Evolutionary conservation across 2,797 vertebrate species (phyloP).

Genomic region (Epinephelus coioides): DNA sequence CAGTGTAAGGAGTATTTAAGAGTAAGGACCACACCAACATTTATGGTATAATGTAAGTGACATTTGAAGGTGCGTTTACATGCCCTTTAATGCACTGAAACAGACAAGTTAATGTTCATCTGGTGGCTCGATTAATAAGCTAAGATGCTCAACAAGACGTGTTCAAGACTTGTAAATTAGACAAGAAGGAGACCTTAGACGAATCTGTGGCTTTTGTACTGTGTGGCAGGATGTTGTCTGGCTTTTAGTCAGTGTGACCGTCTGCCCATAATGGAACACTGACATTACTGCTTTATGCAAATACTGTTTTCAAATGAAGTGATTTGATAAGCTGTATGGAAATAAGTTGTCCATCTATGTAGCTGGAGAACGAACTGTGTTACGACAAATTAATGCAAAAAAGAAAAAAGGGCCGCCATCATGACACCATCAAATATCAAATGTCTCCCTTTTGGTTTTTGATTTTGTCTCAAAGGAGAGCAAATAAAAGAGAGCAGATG

Average conservation of each 20-base stretch:
- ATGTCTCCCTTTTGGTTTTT: background rate
- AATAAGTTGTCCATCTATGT: background rate
- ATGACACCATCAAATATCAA: background rate
- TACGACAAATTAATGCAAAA: background rate
- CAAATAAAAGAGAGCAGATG: background rate
- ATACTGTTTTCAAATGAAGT: background rate
- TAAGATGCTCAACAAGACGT: background rate
- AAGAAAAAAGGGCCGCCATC: background rate
- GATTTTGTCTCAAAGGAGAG: conserved; percentile 5
- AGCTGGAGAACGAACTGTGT: too few species aligned
- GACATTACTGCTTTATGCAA: background rate
- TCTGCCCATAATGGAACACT: background rate
- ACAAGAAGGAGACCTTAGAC: background rate
- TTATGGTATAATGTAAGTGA: background rate
- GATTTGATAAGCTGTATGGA: background rate
- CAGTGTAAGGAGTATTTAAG: background rate
- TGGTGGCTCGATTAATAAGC: background rate
- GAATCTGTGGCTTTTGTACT: background rate
- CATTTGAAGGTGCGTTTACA: background rate
- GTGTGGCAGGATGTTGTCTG: background rate
- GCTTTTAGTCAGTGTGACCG: background rate
- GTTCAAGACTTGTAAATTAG: too few species aligned
- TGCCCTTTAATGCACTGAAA: background rate
- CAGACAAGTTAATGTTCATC: background rate
- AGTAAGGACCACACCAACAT: background rate